These are phyloP conservation scores for Orthosia gracilis DNA, from an alignment of 2,888 invertebrate genomes.

Conservation along the genomic window DNA sequence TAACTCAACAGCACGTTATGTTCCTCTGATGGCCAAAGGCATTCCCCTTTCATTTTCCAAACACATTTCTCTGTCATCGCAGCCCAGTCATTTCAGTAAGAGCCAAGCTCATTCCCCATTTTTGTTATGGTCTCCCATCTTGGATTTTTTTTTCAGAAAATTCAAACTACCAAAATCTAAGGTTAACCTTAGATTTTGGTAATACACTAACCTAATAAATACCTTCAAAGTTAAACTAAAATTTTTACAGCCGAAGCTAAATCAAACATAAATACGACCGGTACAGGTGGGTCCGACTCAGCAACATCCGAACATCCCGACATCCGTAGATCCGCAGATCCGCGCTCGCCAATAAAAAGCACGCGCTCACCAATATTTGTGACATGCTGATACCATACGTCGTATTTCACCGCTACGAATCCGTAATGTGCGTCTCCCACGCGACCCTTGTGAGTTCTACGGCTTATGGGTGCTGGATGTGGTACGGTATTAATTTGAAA, in stretches of 20 bases:
- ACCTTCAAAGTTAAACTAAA: neutral
- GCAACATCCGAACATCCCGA: slow-evolving; percentile 60
- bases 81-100: neutral
- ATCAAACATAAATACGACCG: slow-evolving; percentile 66
- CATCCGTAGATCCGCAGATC: slow-evolving; percentile 38
- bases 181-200: neutral
- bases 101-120: neutral
- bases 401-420: slow-evolving; percentile 81
- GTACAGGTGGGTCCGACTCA: slow-evolving; percentile 72
- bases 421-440: slow-evolving; percentile 81
- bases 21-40: no score
- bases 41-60: no score
- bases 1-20: no score
- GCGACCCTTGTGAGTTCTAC: slow-evolving; percentile 67
- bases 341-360: slow-evolving; percentile 78
- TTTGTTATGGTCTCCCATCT: neutral
- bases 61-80: neutral
- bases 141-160: neutral
- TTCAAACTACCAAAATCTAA: neutral
- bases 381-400: slow-evolving; percentile 80
- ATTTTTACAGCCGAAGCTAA: slow-evolving; percentile 41
- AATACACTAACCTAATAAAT: neutral
- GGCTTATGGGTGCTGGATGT: slow-evolving; percentile 60
- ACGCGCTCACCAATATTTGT: slow-evolving; percentile 82
- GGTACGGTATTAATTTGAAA: slow-evolving; percentile 6